phyloP scores from a whole-genome alignment of 2,113 vertebrate species.

The Colossoma macropomum region DNA sequence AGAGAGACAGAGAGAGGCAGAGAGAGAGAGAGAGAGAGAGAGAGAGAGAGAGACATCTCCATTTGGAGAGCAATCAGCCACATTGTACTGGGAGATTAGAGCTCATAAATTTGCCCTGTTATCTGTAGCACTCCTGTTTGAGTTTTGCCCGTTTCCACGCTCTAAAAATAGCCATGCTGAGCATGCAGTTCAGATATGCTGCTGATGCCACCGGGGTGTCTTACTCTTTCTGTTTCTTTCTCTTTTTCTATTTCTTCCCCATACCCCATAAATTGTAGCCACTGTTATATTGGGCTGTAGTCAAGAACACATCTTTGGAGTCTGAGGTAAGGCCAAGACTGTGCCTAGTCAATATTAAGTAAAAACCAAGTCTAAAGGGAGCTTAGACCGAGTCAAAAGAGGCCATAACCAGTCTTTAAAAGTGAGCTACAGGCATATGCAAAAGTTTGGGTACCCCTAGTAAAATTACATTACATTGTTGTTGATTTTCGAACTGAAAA shows the following conservation, averaged over 20 bases:
- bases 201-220: neutral
- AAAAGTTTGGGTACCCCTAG: too few relatives aligned
- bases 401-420: too few relatives aligned
- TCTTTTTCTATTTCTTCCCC: neutral
- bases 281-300: neutral
- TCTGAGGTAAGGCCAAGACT: too few relatives aligned
- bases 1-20: conserved; percentile 37
- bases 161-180: conserved; percentile 64
- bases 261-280: neutral
- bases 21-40: conserved; percentile 31
- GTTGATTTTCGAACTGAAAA: too few relatives aligned
- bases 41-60: conserved; percentile 43
- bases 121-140: conserved; percentile 61
- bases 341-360: too few relatives aligned
- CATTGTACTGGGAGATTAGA: conserved; percentile 71
- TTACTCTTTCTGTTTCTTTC: neutral
- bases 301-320: too few relatives aligned
- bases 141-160: conserved; percentile 65
- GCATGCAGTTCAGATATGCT: conserved; percentile 33
- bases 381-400: too few relatives aligned
- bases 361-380: too few relatives aligned
- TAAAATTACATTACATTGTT: too few relatives aligned
- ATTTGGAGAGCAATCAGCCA: conserved; percentile 51
- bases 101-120: conserved; percentile 67
- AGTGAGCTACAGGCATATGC: too few relatives aligned